These are phyloP conservation scores for Heterotis niloticus DNA, from an alignment of 2,113 vertebrate genomes.

Conservation along the genomic window DNA sequence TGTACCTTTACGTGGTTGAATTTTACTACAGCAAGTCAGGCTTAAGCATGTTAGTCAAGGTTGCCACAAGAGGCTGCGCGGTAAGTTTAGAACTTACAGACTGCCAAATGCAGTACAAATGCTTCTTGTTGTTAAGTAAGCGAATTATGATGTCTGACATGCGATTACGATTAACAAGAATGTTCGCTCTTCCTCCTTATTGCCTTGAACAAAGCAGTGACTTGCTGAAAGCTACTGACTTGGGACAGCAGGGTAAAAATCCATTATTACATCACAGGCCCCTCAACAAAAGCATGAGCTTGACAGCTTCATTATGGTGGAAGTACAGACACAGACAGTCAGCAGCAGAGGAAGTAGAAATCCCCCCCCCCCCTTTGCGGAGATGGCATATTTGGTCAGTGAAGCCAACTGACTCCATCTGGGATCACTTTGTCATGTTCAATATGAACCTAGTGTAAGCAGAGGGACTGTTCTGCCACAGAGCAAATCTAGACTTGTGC, in stretches of 20 bases:
- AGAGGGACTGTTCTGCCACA: not conserved
- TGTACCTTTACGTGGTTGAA: no score
- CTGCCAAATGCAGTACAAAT: no score
- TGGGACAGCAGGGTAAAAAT: not conserved
- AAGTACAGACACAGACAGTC: slow-evolving; percentile 18
- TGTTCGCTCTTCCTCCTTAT: not conserved
- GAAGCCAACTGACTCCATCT: not conserved
- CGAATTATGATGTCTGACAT: no score
- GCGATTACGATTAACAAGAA: not conserved
- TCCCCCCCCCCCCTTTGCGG: slow-evolving; percentile 19
- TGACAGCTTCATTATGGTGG: slow-evolving; percentile 35
- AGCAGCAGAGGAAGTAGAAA: slow-evolving; percentile 16
- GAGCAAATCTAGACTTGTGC: not conserved
- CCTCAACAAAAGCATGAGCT: slow-evolving; percentile 10
- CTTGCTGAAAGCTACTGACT: no score
- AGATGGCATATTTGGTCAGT: not conserved
- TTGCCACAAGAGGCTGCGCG: no score
- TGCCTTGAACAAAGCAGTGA: slow-evolving; percentile 16
- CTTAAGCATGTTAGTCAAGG: no score
- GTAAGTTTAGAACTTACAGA: no score
- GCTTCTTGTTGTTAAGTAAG: no score
- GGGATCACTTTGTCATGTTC: not conserved
- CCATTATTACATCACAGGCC: not conserved
- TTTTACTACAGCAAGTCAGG: no score
- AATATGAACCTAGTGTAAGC: not conserved